Conservation (phyloP, 2,113 vertebrate species). For the Oncorhynchus kisutch region DNA sequence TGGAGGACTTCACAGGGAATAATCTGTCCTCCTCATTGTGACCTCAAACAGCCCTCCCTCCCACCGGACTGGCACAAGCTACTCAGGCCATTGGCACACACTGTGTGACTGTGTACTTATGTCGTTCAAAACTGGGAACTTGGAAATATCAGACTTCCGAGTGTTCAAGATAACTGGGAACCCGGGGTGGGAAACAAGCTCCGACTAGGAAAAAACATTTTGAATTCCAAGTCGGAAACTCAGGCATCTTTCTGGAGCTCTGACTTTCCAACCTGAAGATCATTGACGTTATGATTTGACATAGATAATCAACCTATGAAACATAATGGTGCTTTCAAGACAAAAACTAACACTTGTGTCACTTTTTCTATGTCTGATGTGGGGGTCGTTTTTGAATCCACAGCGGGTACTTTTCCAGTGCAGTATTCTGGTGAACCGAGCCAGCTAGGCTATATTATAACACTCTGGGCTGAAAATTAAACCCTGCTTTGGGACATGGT, state of each 20-base stretch:
- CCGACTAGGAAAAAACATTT: too few species aligned
- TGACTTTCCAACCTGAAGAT: too few species aligned
- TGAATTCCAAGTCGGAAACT: too few species aligned
- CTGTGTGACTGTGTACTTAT: neutral
- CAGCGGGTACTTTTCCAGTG: neutral
- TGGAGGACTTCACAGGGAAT: slow-evolving; percentile 4
- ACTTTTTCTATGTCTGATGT: neutral
- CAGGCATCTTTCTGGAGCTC: too few species aligned
- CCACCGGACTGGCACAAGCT: slow-evolving; percentile 5
- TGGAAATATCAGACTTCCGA: too few species aligned
- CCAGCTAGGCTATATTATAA: neutral
- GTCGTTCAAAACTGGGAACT: too few species aligned
- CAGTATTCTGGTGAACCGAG: neutral
- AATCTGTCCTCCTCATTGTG: slow-evolving; percentile 34
- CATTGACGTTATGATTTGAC: too few species aligned
- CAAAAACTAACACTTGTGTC: neutral
- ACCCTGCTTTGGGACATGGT: slow-evolving; percentile 8
- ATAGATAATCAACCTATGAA: neutral
- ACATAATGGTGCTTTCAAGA: too few species aligned
- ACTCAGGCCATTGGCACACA: neutral
- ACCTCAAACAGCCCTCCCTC: slow-evolving; percentile 46
- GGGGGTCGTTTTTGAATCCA: neutral
- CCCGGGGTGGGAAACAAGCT: too few species aligned
- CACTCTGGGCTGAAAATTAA: neutral
- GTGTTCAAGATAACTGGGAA: too few species aligned